phyloP scores from a whole-genome alignment of 1,140 invertebrate genomes.

The Heliconius melpomene region DNA sequence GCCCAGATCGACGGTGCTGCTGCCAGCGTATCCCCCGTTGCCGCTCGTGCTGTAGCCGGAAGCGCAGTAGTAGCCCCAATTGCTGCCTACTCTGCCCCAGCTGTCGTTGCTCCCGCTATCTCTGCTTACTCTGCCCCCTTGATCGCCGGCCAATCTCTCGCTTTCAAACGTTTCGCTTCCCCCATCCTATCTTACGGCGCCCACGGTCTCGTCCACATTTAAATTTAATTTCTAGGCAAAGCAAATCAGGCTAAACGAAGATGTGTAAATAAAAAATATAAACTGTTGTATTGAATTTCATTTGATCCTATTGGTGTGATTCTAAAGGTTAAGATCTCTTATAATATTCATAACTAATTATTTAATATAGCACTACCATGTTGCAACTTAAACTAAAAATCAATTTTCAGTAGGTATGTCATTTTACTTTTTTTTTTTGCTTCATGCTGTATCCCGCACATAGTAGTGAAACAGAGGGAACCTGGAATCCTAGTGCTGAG shows the following conservation, averaged over 20 bases:
- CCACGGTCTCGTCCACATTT: constrained; percentile 16
- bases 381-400: no score
- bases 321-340: no score
- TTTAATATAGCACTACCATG: no score
- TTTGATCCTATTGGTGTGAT: neutral
- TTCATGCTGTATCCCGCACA: no score
- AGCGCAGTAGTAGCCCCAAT: constrained; percentile 43
- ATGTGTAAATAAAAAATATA: constrained; percentile 1
- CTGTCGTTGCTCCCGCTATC: constrained; percentile 42
- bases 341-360: no score
- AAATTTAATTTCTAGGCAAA: constrained; percentile 2
- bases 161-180: constrained; percentile 42
- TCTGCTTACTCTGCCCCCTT: constrained; percentile 21
- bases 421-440: no score
- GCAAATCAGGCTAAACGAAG: constrained; percentile 10
- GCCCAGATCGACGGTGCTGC: constrained; percentile 82
- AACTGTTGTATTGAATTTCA: neutral
- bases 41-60: constrained; percentile 67
- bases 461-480: no score
- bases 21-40: constrained; percentile 81
- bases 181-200: constrained; percentile 35
- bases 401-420: no score
- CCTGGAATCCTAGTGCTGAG: no score
- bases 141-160: constrained; percentile 37
- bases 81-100: constrained; percentile 24